Conservation (phyloP, 2,888 invertebrate species). For the Drepana falcataria region DNA sequence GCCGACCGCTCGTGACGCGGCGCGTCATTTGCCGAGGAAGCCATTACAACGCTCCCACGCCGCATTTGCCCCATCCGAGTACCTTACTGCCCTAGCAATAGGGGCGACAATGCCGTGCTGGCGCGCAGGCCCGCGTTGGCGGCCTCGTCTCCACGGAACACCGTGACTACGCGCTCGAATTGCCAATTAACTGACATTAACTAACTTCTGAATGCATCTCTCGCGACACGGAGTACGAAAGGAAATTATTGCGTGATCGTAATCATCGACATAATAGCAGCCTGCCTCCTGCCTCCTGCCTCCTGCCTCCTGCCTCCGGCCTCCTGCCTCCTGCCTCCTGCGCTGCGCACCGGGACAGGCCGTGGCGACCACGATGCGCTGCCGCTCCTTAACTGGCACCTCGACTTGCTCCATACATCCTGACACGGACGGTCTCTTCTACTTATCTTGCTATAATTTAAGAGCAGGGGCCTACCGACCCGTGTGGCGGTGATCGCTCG, state of each 20-base stretch:
- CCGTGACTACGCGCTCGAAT: conserved; percentile 43
- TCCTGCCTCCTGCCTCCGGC: no score
- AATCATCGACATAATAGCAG: background rate
- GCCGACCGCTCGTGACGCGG: conserved; percentile 26
- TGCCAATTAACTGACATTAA: conserved; percentile 45
- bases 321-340: no score
- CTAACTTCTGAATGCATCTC: conserved; percentile 34
- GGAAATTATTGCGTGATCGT: background rate
- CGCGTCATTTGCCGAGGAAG: conserved; percentile 29
- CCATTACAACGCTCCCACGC: conserved; percentile 15
- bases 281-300: background rate
- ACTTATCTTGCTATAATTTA: no score
- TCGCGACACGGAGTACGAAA: conserved; percentile 24
- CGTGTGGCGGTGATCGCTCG: no score
- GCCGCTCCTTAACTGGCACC: no score
- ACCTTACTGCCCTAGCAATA: background rate
- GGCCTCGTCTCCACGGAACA: conserved; percentile 13
- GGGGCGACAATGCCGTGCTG: conserved; percentile 2
- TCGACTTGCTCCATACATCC: no score
- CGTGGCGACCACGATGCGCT: background rate
- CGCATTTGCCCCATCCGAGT: background rate
- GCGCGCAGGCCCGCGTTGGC: background rate
- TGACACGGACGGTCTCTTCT: no score
- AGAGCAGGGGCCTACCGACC: no score
- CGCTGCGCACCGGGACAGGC: background rate